Base-by-base conservation (phyloP, 2,797 vertebrate genomes). In the Chanos chanos region DNA sequence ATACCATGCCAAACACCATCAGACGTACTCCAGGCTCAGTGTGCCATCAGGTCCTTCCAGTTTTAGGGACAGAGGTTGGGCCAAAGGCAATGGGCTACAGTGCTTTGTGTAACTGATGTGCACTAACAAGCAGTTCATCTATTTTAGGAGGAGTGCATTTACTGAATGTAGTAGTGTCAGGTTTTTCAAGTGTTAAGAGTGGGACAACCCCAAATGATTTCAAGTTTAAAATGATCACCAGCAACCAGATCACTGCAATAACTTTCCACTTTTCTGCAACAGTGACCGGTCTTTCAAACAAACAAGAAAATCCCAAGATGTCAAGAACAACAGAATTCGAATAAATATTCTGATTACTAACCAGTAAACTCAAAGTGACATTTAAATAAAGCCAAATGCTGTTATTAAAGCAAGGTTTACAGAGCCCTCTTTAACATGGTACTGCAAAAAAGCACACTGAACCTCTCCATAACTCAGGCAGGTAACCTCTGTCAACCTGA, bases 41-140 rank as follows among this genome's bases (percentile, higher is more conserved):
- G 48, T 41, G 15, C 8, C 36, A 67, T 54, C 16, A 61, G 53
- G n/a, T 28, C 30, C 55, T 9, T 60, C 44, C 13, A 8, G 55
- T 57, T 74, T 27, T 66, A 72, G 24, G 15, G 74, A 61, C 70
- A 58, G 67, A 68, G 68, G 76, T 81, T 73, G 3, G 19, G 80
- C 75, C 78, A 74, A 77, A 74, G 72, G 74, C 77, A 75, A 3
- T 21, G 16, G 60, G 36, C 75, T 68, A 33, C 5, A 5, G 27
- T 68, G 64, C 44, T 75, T 73, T 82, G 78, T 74, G 76, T 73
- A 81, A 82, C 69, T 13, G 60, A 21, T 49, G 5, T 67, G 73
- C 75, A 77, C 84, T 81, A 81, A 75, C 58, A 54, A 79, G 64
- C 75, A 83, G 77, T 86, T 81, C 71, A 73, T 56, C 79, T 75